Base-by-base conservation (phyloP, 2,113 vertebrate species). In the Corythornis cristatus region DNA sequence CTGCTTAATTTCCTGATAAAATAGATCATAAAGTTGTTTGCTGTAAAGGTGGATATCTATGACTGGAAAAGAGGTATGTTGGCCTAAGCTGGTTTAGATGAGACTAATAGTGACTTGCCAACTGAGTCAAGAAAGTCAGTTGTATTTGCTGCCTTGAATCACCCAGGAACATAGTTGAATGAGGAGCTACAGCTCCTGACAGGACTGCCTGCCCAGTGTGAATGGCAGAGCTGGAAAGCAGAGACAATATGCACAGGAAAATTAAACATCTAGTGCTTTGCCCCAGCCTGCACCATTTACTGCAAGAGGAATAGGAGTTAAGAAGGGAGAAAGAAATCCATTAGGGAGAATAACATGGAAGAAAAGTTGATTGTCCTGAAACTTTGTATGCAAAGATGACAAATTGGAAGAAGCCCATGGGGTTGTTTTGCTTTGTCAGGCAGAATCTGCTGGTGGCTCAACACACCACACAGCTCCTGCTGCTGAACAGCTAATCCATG, bases 1-100 rank as follows among this genome's bases (percentile, higher is more conserved):
- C 80, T 93, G 88, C 84, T 93, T 90, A 51, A 56, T 96, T 97
- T 96, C 91, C 91, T 76, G 53, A 76, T 94, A 95, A 95, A 95
- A 95, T 64, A 75, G 71, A 89, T 83, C 76, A 92, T 73, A 92
- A 92, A 84, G 77, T 83, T 79, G 83, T 90, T 96, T 97, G 68
- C 90, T 90, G 48, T 70, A 56, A 95, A 92, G n/a, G 21, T 92
- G 84, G 73, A 31, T 97, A 92, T 54, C 19, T 21, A 2, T 89
- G 91, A 53, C 10, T 88, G 89, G 79, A 17, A 28, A 85, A 53
- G 78, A 91, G 81, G 23, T 50, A 73, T 48, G n/a, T 65, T 80
- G 70, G 33, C 64, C 42, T 66, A 51, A 5, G 8, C n/a, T 91
- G 29, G 42, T 40, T 51, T 31, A 70, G 40, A 10, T 71, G 46